Conservation (phyloP, 2,888 invertebrate species). For the Cantharis nigra region DNA sequence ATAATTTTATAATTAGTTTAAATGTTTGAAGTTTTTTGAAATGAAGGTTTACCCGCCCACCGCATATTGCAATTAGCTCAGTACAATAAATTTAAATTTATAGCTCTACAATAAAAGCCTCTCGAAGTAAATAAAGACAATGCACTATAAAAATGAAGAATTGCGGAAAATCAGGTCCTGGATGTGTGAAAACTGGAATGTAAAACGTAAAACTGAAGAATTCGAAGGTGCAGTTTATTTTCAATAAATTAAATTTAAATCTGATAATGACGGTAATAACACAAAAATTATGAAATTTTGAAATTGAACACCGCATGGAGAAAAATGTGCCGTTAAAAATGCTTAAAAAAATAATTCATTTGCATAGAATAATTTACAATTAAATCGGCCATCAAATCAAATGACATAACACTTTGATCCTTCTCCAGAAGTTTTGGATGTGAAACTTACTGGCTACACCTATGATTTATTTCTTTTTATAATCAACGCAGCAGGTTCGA, state of each 20-base stretch:
- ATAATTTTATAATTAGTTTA: background rate
- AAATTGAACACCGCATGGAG: background rate
- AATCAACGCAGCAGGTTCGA: slow-evolving; percentile 7
- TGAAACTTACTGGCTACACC: background rate
- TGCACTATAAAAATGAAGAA: slow-evolving; percentile 17
- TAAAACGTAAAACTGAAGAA: background rate
- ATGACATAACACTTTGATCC: background rate
- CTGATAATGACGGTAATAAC: background rate
- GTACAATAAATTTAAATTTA: background rate
- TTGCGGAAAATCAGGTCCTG: background rate
- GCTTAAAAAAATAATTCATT: background rate
- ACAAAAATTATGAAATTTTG: background rate
- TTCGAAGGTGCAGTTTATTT: background rate
- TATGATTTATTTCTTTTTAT: slow-evolving; percentile 9
- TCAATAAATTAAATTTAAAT: background rate
- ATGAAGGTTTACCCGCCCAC: background rate
- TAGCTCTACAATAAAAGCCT: background rate
- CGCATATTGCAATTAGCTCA: background rate
- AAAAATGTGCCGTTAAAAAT: background rate
- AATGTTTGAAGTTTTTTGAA: background rate
- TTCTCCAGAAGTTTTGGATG: background rate
- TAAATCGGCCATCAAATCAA: background rate
- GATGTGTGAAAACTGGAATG: background rate
- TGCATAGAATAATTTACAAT: background rate
- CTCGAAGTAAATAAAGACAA: slow-evolving; percentile 9